Conservation (phyloP, 2,113 vertebrate species). For the Chamaea fasciata region DNA sequence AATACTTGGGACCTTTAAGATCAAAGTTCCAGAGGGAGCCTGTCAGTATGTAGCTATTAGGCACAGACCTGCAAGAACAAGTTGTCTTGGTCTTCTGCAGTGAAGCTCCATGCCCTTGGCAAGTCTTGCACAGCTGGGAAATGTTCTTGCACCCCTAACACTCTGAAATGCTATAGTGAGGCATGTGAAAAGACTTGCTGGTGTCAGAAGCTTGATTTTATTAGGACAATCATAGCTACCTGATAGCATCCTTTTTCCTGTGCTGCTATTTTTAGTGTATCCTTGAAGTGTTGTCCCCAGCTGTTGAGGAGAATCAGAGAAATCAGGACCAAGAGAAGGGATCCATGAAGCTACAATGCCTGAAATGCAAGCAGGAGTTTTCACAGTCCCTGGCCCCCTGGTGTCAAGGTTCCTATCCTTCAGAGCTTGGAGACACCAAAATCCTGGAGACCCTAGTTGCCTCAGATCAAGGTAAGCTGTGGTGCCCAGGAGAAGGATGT, state of each 20-base stretch:
- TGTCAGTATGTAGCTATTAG: neutral
- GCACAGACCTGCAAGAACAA: neutral
- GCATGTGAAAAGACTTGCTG: neutral
- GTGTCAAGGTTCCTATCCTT: neutral
- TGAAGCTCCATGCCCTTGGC: neutral
- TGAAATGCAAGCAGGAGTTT: constrained; percentile 84
- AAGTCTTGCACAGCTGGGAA: neutral
- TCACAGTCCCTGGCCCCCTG: neutral
- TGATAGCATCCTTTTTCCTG: neutral
- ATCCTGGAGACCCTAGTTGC: neutral
- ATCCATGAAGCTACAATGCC: constrained; percentile 74
- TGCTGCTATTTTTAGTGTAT: constrained; percentile 55
- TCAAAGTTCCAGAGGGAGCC: neutral
- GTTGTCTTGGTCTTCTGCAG: neutral
- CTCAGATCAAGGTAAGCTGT: constrained; percentile 31
- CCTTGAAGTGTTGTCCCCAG: constrained; percentile 69
- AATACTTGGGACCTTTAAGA: neutral
- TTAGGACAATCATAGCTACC: neutral
- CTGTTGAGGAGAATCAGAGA: constrained; percentile 73
- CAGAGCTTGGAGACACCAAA: neutral
- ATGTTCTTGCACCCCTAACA: neutral
- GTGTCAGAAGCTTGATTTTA: neutral
- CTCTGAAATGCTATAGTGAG: neutral
- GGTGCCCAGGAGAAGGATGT: neutral
- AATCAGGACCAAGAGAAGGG: constrained; percentile 10